Conservation (phyloP, 2,113 vertebrate genomes). For the Oryzias melastigma region DNA sequence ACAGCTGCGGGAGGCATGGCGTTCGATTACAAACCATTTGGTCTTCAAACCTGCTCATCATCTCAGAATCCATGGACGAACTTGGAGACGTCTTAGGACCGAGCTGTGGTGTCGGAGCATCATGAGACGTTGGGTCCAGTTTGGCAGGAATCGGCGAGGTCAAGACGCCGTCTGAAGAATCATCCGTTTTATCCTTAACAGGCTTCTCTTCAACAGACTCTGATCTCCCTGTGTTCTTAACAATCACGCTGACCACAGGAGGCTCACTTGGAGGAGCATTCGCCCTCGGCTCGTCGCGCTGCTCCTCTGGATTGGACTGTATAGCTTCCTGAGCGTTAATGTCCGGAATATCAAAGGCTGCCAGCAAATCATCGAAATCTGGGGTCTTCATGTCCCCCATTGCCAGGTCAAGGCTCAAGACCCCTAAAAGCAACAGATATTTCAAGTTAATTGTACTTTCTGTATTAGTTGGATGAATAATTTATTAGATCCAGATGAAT, state of each 20-base stretch:
- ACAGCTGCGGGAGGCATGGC: slow-evolving; percentile 36
- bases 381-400: slow-evolving; percentile 99
- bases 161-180: slow-evolving; percentile 14
- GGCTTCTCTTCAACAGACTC: slow-evolving; percentile 77
- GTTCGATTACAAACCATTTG: slow-evolving; percentile 16
- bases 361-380: slow-evolving; percentile 95
- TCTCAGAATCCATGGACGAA: slow-evolving; percentile 31
- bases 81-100: slow-evolving; percentile 24
- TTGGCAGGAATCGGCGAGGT: slow-evolving; percentile 26
- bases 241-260: slow-evolving; percentile 91
- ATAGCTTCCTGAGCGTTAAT: slow-evolving; percentile 96
- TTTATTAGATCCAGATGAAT: too few relatives aligned
- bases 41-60: slow-evolving; percentile 62
- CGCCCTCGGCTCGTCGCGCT: slow-evolving; percentile 50
- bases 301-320: slow-evolving; percentile 84
- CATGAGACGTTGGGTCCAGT: slow-evolving; percentile 10
- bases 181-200: slow-evolving; percentile 10
- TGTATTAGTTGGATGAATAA: too few relatives aligned
- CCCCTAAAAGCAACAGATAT: slow-evolving; percentile 41
- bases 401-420: slow-evolving; percentile 58
- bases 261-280: slow-evolving; percentile 71
- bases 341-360: slow-evolving; percentile 97
- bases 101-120: slow-evolving; percentile 37
- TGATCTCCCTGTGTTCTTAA: slow-evolving; percentile 88
- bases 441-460: background rate